Conservation (phyloP, 2,113 vertebrate genomes). For the Orcinus orca region DNA sequence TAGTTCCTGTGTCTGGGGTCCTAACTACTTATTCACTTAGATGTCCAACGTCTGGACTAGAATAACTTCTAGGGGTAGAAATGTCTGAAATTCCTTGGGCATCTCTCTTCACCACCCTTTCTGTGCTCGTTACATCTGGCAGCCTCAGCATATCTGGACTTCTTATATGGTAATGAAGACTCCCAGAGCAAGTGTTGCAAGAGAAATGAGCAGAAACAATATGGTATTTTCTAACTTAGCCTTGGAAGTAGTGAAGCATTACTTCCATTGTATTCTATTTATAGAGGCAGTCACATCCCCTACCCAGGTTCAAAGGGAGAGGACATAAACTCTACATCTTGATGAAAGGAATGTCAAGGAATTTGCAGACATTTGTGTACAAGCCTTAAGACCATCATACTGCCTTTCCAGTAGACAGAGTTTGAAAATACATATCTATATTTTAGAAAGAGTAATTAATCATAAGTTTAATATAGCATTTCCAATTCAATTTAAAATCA, state of each 20-base stretch:
- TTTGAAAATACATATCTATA: background rate
- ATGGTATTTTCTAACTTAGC: background rate
- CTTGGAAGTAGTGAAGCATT: background rate
- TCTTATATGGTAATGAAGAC: background rate
- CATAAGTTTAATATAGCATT: background rate
- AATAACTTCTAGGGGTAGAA: background rate
- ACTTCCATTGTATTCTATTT: background rate
- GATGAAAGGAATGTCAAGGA: background rate
- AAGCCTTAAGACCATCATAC: background rate
- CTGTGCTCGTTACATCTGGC: background rate
- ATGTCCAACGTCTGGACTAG: background rate
- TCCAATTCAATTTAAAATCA: background rate
- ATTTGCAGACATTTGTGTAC: background rate
- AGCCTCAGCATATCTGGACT: background rate
- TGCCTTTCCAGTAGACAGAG: background rate
- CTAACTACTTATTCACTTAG: background rate
- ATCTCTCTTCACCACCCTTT: background rate
- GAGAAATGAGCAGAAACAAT: background rate
- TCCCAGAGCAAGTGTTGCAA: background rate
- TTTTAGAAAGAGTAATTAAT: background rate
- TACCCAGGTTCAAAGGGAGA: background rate
- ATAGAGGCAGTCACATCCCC: background rate
- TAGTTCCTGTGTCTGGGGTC: background rate
- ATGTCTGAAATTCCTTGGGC: background rate
- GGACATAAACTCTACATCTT: background rate